Evolutionary conservation across 2,797 vertebrate genomes (phyloP), one percentile per base, ranked within the genome.

Genomic region (Esox lucius): DNA sequence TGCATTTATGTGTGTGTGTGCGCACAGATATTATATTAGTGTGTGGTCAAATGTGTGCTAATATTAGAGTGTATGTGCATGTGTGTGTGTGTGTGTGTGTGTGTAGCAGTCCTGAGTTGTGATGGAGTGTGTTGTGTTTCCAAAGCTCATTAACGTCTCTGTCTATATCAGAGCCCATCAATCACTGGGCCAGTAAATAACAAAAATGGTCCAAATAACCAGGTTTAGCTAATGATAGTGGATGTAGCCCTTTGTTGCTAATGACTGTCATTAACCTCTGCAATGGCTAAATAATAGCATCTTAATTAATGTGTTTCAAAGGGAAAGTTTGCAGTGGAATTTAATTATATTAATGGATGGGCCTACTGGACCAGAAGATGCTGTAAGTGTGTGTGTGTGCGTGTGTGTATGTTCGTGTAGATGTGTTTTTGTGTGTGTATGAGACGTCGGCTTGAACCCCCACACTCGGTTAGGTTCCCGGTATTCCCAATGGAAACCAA

Each of bases 41-140:
- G 9, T 59, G n/a, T 12, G n/a, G n/a, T n/a, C n/a, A n/a, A n/a
- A n/a, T n/a, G n/a, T n/a, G n/a, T n/a, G n/a, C 22, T 8, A 5
- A 22, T 22, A 22, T 56, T 8, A 2, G 2, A 2, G 19, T 22
- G 53, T 16, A 2, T 56, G 7, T n/a, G 1, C 3, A 13, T 56
- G 53, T 56, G n/a, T 59, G 53, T 24, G 53, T 4, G 64, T 66
- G 6, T 56, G 53, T 56, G n/a, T 59, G 53, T 24, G 53, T 4
- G 64, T 66, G 6, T 94, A 93, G 92, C 84, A 85, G 91, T 94
- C 93, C 92, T 89, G 93, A 95, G 94, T 92, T 91, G 93, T 98
- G 96, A 98, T 97, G 95, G 96, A 98, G 96, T 95, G 94, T 95
- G 94, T 97, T 97, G 95, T 96, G 95, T 95, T 99, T 97, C 96